Evolutionary conservation across 2,113 vertebrate species (phyloP), one percentile per base, ranked within the genome.

Genomic region (Pterophyllum scalare): DNA sequence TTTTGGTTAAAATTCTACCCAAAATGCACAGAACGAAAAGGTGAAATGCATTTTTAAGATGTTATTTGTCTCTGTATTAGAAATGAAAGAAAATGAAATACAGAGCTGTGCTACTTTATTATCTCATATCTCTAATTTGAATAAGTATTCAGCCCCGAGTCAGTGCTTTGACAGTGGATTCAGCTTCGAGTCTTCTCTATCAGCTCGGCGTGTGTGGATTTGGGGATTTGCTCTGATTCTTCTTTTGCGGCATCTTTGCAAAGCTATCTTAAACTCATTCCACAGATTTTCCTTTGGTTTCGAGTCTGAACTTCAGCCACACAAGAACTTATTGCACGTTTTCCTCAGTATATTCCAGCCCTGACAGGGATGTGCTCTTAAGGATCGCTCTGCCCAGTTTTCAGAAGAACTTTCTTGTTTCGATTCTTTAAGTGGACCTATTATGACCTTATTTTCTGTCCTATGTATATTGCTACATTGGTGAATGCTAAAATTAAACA

Each of bases 191-290:
- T 81, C 74, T 33, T 81, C 79, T 86, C 65, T 74, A 75, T 84
- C 83, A 65, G 82, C 85, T 85, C 28, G 0, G 74, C 76, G 38
- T 62, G 28, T 84, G 81, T 72, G 88, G 91, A 90, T 89, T 90
- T 90, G 80, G 54, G 87, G 90, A 91, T 92, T 92, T 90, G 76
- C 82, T 85, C 86, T 49, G 87, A 88, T 88, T 89, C 77, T 81
- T 70, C 80, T 60, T 54, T 11, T 85, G 75, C 79, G 86, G 81
- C 74, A 72, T 83, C 82, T 88, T 78, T 83, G 6, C 64, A 87
- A 90, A 87, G 85, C 56, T 80, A 59, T 81, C 67, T 72, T 54
- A 52, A 72, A 61, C 74, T 83, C 67, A 4, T 67, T 84, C 82
- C 49, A 0, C 75, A 74, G 76, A 81, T 82, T 78, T 75, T 70